Conservation (phyloP, 2,797 vertebrate species). For the Trachurus trachurus region DNA sequence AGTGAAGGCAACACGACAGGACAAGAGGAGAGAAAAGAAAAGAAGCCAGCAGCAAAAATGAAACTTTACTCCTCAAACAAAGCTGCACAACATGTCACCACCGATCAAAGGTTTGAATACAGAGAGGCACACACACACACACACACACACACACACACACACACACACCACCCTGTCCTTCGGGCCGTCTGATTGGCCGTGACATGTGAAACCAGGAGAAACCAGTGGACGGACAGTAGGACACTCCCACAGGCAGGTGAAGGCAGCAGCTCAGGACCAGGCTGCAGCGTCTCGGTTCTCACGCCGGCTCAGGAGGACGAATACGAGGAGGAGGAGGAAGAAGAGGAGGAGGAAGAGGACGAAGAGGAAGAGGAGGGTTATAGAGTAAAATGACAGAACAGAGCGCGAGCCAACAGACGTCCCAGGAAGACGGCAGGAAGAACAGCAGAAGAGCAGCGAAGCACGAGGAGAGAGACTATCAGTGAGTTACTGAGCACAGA, state of each 20-base stretch:
- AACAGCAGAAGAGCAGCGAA: slow-evolving; percentile 31
- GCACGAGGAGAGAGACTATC: slow-evolving; percentile 40
- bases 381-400: slow-evolving; percentile 44
- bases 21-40: background rate
- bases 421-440: slow-evolving; percentile 53
- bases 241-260: slow-evolving; percentile 61
- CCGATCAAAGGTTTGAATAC: slow-evolving; percentile 61
- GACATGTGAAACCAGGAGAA: slow-evolving; percentile 48
- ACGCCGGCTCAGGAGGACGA: background rate
- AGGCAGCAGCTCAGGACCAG: slow-evolving; percentile 14
- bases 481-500: slow-evolving; percentile 60
- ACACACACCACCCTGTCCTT: slow-evolving; percentile 2
- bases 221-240: slow-evolving; percentile 11
- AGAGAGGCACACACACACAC: slow-evolving; percentile 18
- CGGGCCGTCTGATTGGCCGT: slow-evolving; percentile 63
- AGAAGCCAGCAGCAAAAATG: background rate
- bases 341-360: too few relatives aligned
- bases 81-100: slow-evolving; percentile 27
- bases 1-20: background rate
- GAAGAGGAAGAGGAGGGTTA: too few relatives aligned
- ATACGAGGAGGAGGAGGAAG: too few relatives aligned
- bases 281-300: slow-evolving; percentile 34
- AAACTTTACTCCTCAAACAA: slow-evolving; percentile 28
- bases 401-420: slow-evolving; percentile 33
- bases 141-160: slow-evolving; percentile 14